Conservation (phyloP, 2,113 vertebrate genomes). For the Hydrochoerus hydrochaeris region DNA sequence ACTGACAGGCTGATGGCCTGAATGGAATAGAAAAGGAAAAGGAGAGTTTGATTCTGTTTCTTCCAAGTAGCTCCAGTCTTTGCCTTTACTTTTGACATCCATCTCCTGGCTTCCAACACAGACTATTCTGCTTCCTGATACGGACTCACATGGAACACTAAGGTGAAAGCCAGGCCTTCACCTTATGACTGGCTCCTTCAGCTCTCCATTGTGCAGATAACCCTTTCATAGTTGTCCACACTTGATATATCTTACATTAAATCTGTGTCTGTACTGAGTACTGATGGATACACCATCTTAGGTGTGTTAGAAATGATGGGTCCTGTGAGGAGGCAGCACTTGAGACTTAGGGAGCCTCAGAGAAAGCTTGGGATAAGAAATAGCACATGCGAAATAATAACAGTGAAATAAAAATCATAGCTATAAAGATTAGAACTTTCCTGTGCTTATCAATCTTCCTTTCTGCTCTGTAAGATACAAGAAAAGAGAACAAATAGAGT, state of each 20-base stretch:
- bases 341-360: neutral
- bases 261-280: neutral
- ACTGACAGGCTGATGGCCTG: neutral
- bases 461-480: neutral
- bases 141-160: neutral
- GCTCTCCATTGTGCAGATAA: neutral
- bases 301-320: neutral
- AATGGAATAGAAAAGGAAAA: neutral
- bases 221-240: neutral
- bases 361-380: neutral
- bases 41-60: neutral
- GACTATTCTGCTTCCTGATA: neutral
- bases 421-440: neutral
- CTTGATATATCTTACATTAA: neutral
- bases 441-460: neutral
- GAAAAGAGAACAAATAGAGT: neutral
- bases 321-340: neutral
- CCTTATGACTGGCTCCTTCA: neutral
- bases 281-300: neutral
- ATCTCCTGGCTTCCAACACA: neutral
- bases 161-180: neutral
- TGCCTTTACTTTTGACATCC: neutral
- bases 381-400: neutral
- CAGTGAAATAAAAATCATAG: neutral
- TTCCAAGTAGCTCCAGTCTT: neutral